Base-by-base conservation (phyloP, 2,888 invertebrate genomes). In the Drosophila multiciliata region DNA sequence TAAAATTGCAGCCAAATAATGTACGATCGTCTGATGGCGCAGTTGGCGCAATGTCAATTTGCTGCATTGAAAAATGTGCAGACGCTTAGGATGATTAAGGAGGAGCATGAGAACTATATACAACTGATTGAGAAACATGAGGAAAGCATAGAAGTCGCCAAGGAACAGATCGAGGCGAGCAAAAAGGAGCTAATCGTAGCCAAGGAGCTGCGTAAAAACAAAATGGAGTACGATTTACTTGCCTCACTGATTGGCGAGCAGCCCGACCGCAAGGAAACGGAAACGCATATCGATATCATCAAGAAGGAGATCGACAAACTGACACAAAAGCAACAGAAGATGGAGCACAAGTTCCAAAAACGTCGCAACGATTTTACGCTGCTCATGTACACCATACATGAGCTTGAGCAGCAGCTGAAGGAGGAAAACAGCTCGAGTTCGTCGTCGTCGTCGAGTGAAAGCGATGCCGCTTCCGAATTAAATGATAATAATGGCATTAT, bases 331-430 rank as follows among this genome's bases (percentile, higher is more conserved):
- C 96, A 96, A 82, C 95, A 95, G 45, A 95, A 95, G 73, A 92
- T 97, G 68, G 96, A 97, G 83, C 95, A 95, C 52, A 96, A 97
- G 91, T 94, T 98, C 74, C 96, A 97, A 75, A 94, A 96, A 90
- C 94, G 98, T 63, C 95, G 97, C 82, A 98, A 98, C 93, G 98
- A 98, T 91, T 98, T 98, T 87, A 96, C 97, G 91, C 97, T 98
- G 11, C 93, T 99, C 40, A 96, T 98, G 80, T 96, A 97, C 42
- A 96, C 98, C 20, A 97, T 98, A 80, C 97, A 97, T 92, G 97
- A 97, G 87, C 93, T 99, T 59, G 96, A 97, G 92, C 95, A 95
- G 29, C 95, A 97, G 91, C 92, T 98, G 38, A 97, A 97, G 78
- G 96, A 97, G 87, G 94, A 95, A 1, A 72, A 77, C 55, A 95